Percentiles rank a stretch among this genome's conserved stretches.
phyloP scores from a whole-genome alignment of 2,888 invertebrate genomes.

The Synanthedon andrenaeformis region DNA sequence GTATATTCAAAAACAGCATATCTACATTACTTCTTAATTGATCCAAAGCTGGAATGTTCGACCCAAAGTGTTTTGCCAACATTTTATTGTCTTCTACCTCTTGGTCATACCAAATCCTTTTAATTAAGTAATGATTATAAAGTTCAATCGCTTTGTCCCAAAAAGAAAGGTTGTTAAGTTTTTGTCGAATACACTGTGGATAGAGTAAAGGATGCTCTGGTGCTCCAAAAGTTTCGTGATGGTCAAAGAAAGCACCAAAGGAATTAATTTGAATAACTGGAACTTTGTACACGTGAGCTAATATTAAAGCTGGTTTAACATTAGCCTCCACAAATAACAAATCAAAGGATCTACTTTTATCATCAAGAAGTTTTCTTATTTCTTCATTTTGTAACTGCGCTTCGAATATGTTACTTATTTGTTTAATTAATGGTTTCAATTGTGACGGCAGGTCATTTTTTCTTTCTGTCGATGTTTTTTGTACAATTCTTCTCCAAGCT shows the following conservation, averaged over 20 bases:
- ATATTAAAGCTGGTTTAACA: conserved; percentile 10
- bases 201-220: conserved; percentile 1
- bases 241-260: conserved; percentile 11
- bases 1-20: conserved; percentile 25
- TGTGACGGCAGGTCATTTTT: too few species aligned
- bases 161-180: background rate
- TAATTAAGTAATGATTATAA: conserved; percentile 7
- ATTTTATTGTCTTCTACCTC: conserved; percentile 6
- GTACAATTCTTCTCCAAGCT: conserved; percentile 6
- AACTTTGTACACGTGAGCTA: conserved; percentile 22
- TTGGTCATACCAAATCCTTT: conserved; percentile 2
- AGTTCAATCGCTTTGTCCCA: conserved; percentile 23
- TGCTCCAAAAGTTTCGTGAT: background rate
- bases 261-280: conserved; percentile 32
- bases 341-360: conserved; percentile 23
- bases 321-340: conserved; percentile 26
- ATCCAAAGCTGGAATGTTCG: conserved; percentile 1
- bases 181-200: background rate
- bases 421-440: too few species aligned
- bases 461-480: too few species aligned
- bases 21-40: conserved; percentile 14
- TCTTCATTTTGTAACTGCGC: background rate
- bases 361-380: conserved; percentile 12
- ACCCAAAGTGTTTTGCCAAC: conserved; percentile 17
- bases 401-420: too few species aligned